Base-by-base conservation (phyloP, 1,140 invertebrate species). In the Tribolium castaneum region DNA sequence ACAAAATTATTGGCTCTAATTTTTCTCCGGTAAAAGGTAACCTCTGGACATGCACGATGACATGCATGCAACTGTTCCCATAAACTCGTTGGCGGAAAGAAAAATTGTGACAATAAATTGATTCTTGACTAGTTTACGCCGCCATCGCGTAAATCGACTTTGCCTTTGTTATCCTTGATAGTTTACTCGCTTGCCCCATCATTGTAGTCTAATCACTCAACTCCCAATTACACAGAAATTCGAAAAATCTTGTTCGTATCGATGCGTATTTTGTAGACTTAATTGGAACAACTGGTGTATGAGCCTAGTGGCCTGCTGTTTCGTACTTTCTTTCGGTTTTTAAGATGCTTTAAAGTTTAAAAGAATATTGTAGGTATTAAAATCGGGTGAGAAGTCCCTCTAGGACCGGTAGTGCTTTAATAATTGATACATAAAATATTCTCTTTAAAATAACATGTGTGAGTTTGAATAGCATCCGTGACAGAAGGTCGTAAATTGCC, bases 401-500 rank as follows among this genome's bases (percentile, higher is more conserved):
- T 45, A n/a, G 39, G 39, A 9, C 39, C 39, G 5, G 39, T 45
- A 45, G 7, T 45, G 39, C 39, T 10, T 45, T 45, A 39, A 45
- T 45, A 45, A 45, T 45, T 45, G 39, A 45, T 66, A 66, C 12
- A 35, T 66, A 66, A 66, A 14, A 66, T 12, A 59, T 25, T 59
- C 22, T 59, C n/a, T 25, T 59, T 59, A 12, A 66, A 34, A 66
- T 66, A 66, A 66, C 75, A 77, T 77, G 22, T 77, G 75, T 59
- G 51, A 70, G 25, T 34, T 22, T 14, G 59, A 66, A 66, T 66
- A 35, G 49, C 70, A 59, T 14, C 59, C 59, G 75, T 77, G 75
- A 77, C 75, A 77, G 75, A 70, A 77, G 75, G 75, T 52, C 52
- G 59, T 51, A 77, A 77, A 77, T 77, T 77, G 75, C 59, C 75